Base-by-base conservation (phyloP, 2,888 invertebrate species). In the Andricus quercusramuli region DNA sequence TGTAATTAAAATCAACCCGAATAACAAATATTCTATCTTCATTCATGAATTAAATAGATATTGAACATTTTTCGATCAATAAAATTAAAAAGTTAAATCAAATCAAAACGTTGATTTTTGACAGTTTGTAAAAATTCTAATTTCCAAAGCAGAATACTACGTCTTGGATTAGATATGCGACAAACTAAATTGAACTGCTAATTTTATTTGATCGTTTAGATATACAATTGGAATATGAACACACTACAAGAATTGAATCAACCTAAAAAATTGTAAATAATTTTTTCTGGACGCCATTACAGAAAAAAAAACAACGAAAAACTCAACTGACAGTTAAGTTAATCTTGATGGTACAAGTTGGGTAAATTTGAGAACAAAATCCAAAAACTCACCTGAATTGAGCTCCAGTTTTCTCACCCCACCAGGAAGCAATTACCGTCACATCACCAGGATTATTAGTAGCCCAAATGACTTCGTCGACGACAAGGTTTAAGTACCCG, bases 401-500 rank as follows among this genome's bases (percentile, higher is more conserved):
- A 78, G 89, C 88, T 83, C 89, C 88, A 79, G 90, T 88, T 32
- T 84, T 86, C 83, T 93, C 92, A 79, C 93, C 93, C 93, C 93
- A 93, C 93, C 93, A 93, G 78, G 89, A 89, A 68, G 89, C 89
- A 15, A 90, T 85, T 47, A 92, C 89, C 32, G 85, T 87, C 78
- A 93, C 88, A 82, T 90, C 88, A 41, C 89, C 90, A 15, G 90
- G 89, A 83, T 82, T 89, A 84, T 84, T 89, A 82, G 88, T 86
- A 5, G 86, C 85, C 92, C 92, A 92, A 70, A 91, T 82, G 51
- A 93, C 84, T 85, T 92, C 90, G 83, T 92, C 92, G 77, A 93
- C 87, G 37, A 86, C 86, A 15, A 93, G 85, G 79, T 87, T 90
- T 20, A 93, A 84, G 80, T 90, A 91, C 25, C 92, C 92, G 78